Evolutionary conservation across 2,113 vertebrate species (phyloP).

Genomic region (Aspidoscelis tigris): DNA sequence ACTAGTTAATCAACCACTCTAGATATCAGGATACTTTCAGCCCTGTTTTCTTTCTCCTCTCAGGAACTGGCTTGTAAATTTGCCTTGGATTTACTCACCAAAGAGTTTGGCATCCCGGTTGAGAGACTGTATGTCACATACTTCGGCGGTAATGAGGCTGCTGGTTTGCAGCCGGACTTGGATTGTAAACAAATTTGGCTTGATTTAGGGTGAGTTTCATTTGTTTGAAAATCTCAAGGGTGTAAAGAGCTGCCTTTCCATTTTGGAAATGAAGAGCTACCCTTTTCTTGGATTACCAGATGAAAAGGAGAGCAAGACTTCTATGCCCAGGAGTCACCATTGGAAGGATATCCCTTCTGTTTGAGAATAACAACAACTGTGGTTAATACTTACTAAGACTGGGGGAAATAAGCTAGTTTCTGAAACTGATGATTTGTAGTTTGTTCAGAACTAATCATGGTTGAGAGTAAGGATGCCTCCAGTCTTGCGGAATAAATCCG

Average conservation of each 20-base stretch:
- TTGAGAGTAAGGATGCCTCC: neutral
- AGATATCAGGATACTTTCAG: neutral
- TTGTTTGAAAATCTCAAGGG: neutral
- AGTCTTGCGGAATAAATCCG: no score
- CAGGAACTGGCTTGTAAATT: conserved; percentile 95
- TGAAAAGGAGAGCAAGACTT: neutral
- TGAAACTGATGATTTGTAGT: neutral
- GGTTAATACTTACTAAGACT: neutral
- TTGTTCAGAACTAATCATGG: neutral
- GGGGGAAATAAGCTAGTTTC: neutral
- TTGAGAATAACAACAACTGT: neutral
- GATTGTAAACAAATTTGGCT: conserved; percentile 98
- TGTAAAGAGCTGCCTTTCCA: neutral
- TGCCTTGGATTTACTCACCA: conserved; percentile 92
- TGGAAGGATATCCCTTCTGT: no score
- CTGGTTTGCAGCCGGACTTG: conserved; percentile 91
- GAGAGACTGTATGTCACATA: conserved; percentile 98
- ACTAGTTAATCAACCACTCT: no score
- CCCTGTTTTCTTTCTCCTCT: conserved; percentile 19
- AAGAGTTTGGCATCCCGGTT: conserved; percentile 92
- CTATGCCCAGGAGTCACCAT: no score
- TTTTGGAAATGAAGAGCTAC: neutral
- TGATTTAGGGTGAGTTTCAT: conserved; percentile 87
- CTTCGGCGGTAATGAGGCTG: conserved; percentile 88
- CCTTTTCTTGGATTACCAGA: no score